Evolutionary conservation across 2,797 vertebrate genomes (phyloP).

Genomic region (Hylomyscus alleni): DNA sequence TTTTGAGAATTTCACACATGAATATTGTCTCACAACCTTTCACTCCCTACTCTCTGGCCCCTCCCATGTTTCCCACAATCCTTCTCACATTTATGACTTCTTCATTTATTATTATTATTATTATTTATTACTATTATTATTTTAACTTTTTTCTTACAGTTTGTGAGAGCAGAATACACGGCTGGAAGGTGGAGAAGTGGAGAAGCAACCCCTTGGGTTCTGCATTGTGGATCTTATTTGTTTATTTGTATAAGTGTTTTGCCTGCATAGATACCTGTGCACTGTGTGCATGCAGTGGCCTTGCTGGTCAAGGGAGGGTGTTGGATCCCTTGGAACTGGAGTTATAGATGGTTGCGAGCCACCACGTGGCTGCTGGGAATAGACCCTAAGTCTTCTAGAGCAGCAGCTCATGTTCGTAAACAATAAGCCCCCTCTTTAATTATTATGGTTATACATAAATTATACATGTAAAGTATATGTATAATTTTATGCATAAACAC

Average conservation of each 20-base stretch:
- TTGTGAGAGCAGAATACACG: neutral
- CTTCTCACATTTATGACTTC: neutral
- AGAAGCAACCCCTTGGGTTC: neutral
- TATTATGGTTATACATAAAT: neutral
- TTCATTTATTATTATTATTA: neutral
- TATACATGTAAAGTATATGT: neutral
- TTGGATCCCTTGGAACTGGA: neutral
- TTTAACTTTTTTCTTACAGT: neutral
- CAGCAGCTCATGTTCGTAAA: neutral
- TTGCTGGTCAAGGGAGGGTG: neutral
- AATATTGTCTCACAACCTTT: neutral
- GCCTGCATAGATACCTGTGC: neutral
- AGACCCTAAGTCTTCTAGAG: neutral
- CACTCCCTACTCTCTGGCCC: neutral
- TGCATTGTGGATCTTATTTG: neutral
- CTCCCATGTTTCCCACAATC: no score
- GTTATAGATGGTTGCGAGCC: no score
- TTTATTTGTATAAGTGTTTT: neutral
- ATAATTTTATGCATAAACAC: neutral
- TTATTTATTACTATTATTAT: neutral
- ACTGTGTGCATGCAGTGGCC: neutral
- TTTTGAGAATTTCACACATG: neutral
- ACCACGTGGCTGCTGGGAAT: neutral
- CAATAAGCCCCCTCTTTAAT: neutral
- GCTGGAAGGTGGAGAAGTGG: neutral